phyloP scores from a whole-genome alignment of 2,797 vertebrate genomes.

The Bradypus variegatus region DNA sequence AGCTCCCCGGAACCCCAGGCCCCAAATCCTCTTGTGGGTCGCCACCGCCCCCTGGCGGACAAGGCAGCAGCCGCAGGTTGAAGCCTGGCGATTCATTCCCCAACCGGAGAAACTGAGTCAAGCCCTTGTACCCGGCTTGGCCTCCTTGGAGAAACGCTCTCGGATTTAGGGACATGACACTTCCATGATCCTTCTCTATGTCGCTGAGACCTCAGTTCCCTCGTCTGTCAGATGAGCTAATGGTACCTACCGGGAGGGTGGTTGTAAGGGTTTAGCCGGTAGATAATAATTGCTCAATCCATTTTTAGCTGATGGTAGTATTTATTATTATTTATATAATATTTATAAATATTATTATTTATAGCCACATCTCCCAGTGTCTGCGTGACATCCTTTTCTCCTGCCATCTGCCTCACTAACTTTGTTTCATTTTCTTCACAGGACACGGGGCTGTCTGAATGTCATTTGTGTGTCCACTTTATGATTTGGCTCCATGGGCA shows the following conservation, averaged over 20 bases:
- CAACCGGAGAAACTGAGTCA: background rate
- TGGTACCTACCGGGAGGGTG: background rate
- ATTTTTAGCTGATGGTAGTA: background rate
- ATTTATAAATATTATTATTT: background rate
- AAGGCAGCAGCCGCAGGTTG: background rate
- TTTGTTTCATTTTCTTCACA: background rate
- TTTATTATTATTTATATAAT: background rate
- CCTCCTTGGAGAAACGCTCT: background rate
- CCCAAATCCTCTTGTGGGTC: background rate
- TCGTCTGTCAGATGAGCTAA: background rate
- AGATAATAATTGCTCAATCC: background rate
- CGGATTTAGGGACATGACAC: background rate
- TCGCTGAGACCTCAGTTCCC: background rate
- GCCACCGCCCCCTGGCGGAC: slow-evolving; percentile 25
- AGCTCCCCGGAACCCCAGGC: fast-evolving
- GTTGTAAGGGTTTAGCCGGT: background rate
- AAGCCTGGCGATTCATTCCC: background rate
- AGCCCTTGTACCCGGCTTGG: background rate
- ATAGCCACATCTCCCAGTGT: background rate
- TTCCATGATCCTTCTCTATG: background rate
- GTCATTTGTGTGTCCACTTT: background rate
- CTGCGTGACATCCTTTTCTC: background rate
- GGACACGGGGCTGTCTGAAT: background rate
- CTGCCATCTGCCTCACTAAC: background rate
- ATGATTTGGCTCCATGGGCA: background rate